Base-by-base conservation (phyloP, 2,113 vertebrate genomes). In the Myotis yumanensis region DNA sequence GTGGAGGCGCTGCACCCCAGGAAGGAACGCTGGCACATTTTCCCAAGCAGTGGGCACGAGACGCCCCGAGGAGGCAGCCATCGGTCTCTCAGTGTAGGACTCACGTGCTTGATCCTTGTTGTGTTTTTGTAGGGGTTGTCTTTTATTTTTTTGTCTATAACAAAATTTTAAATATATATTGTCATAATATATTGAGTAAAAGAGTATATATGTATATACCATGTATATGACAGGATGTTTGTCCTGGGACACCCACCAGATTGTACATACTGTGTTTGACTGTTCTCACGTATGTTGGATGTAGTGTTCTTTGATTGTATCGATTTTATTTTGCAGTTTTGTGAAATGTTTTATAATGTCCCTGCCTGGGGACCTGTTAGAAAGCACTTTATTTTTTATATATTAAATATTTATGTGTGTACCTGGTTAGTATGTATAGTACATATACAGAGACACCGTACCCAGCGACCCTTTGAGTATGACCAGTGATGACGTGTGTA, bases 331-430 rank as follows among this genome's bases (percentile, higher is more conserved):
- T 98, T 98, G 92, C 97, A 96, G 96, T 97, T 98, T 97, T 92
- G 93, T 98, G 94, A 98, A 96, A 98, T 98, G 90, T 98, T 98
- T 98, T 98, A 98, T 98, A 98, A 98, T 98, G 98, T 99, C 98
- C 98, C 99, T 98, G 97, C 96, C 92, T 97, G 96, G 98, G 99
- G 98, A 98, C 98, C 93, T 97, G 90, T 98, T 98, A 99, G 98
- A 99, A 99, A 99, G 99, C 99, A 99, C 99, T 99, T 99, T 99
- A 98, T 99, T 98, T 98, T 98, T 98, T 98, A 98, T 98, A 99
- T 99, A 98, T 99, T 98, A 97, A 98, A 97, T 98, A 98, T 98
- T 98, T 98, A 98, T 98, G 97, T 98, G 88, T 98, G 95, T 97
- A 92, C 97, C 91, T 98, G 97, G 97, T 97, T 97, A 97, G 95